Evolutionary conservation across 2,113 vertebrate genomes (phyloP).

Genomic region (Cairina moschata): DNA sequence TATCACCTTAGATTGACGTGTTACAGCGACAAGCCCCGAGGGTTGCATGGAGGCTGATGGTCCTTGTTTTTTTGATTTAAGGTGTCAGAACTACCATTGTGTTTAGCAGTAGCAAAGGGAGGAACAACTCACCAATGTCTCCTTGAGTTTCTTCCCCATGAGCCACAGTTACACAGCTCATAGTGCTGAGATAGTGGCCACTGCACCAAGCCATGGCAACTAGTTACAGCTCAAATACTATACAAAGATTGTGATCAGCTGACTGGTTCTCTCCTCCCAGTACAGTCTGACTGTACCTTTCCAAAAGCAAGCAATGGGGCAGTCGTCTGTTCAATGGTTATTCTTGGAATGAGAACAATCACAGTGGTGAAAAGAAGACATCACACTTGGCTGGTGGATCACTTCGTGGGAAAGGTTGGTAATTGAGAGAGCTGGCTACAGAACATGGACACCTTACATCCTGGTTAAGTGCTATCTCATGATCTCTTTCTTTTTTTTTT

Average conservation of each 20-base stretch:
- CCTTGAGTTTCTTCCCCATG: neutral
- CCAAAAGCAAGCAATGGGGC: neutral
- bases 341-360: neutral
- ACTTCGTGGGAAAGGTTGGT: neutral
- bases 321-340: neutral
- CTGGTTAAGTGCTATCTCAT: neutral
- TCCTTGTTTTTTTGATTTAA: neutral
- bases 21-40: accelerated
- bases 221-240: neutral
- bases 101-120: neutral
- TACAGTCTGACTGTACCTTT: neutral
- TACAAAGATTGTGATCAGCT: neutral
- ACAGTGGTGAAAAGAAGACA: neutral
- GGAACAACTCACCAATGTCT: neutral
- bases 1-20: neutral
- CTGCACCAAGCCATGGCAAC: neutral
- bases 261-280: neutral
- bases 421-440: neutral
- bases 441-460: neutral
- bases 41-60: neutral
- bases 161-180: neutral
- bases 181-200: neutral
- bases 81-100: neutral
- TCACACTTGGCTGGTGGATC: neutral
- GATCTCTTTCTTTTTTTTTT: neutral